Evolutionary conservation across 2,888 invertebrate genomes (phyloP).

Genomic region (Drosophila tripunctata): DNA sequence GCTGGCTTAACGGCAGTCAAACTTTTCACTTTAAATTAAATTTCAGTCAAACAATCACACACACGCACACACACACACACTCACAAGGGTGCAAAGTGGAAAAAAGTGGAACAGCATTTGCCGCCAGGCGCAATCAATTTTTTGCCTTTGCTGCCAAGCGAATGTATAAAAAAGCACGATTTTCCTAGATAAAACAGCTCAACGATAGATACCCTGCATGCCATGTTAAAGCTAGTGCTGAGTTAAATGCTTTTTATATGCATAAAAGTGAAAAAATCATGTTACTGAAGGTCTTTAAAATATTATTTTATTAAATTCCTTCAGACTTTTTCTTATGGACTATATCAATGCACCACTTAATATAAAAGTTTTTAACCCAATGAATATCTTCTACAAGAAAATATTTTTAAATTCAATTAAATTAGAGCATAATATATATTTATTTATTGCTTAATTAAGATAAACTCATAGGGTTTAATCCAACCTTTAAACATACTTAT

Average conservation of each 20-base stretch:
- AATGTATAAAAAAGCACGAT: not conserved
- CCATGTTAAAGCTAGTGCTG: not conserved
- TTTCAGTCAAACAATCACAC: conserved; percentile 36
- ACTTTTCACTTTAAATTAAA: conserved; percentile 75
- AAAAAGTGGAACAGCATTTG: conserved; percentile 50
- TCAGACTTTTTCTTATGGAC: too few relatives aligned
- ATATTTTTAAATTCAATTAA: too few relatives aligned
- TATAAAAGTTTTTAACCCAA: too few relatives aligned
- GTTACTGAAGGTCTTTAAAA: too few relatives aligned
- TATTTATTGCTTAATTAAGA: too few relatives aligned
- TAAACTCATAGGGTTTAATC: too few relatives aligned
- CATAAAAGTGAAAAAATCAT: too few relatives aligned
- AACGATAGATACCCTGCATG: conserved; percentile 14
- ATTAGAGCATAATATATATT: too few relatives aligned
- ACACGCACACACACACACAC: conserved; percentile 3
- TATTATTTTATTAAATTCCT: too few relatives aligned
- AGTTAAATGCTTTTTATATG: not conserved
- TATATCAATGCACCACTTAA: too few relatives aligned
- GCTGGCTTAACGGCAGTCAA: conserved; percentile 58
- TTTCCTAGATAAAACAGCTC: not conserved
- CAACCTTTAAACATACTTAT: too few relatives aligned
- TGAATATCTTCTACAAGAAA: too few relatives aligned
- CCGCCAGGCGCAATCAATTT: conserved; percentile 61
- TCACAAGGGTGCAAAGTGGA: conserved; percentile 20
- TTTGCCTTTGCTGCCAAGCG: conserved; percentile 22